Evolutionary conservation across 2,888 invertebrate species (phyloP), one percentile per base, ranked within the genome.

Genomic region (Andrena bicolor): DNA sequence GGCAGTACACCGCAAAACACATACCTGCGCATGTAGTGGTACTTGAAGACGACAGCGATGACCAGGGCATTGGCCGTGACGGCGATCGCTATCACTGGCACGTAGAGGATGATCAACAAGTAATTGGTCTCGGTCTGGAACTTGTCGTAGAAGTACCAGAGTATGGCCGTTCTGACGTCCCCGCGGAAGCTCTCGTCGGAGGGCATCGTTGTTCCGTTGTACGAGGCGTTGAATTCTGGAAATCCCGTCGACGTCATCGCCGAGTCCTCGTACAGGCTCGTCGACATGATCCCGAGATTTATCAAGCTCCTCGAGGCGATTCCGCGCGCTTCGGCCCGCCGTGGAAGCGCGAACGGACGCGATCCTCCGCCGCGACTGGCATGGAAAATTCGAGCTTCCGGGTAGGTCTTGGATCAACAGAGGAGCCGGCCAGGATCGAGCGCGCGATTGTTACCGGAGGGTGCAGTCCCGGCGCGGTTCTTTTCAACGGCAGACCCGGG

Each of bases 11-110:
- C n/a, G n/a, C n/a, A n/a, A n/a, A n/a, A n/a, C n/a, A n/a, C n/a
- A n/a, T n/a, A n/a, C 97, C 96, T 96, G 90, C 96, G 95, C 90
- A 96, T 96, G 88, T 96, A 96, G 84, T 96, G 95, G 90, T 96
- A 96, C 89, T 96, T 96, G 80, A 96, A 95, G 69, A 96, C 96
- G 0, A 96, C 96, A 2, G 96, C 94, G 72, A 97, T 96, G 1
- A 96, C 95, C 10, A 96, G 93, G n/a, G 95, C 94, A 89, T 97
- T 96, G 2, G 96, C 96, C 7, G 95, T 93, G 26, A 96, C 92
- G 0, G 96, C 96, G 64, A 96, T 89, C 20, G 96, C 88, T 79
- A 96, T 96, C 3, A 96, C 94, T 0, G 96, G 96, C 75, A 96
- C 95, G 86, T 97, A 97, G 26, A 96, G 93, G 0, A 95, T 95